phyloP scores from a whole-genome alignment of 2,888 invertebrate genomes.

The Drosophila mercatorum region DNA sequence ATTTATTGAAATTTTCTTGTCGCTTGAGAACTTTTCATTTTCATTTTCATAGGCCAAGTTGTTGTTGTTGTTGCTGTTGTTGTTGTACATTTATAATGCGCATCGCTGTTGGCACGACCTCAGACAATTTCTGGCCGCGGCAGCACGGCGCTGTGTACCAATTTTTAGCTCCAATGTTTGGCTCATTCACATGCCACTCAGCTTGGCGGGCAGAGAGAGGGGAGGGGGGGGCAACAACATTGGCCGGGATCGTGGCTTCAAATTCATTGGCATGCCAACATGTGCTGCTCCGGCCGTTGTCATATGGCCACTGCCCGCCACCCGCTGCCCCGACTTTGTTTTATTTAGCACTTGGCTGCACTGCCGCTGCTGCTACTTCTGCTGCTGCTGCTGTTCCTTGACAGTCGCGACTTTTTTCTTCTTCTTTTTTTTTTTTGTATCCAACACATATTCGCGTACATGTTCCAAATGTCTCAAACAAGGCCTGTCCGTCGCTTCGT shows the following conservation, averaged over 20 bases:
- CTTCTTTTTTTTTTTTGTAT: slow-evolving; percentile 13
- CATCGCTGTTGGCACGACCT: slow-evolving; percentile 73
- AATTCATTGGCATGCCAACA: slow-evolving; percentile 69
- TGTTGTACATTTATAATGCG: slow-evolving; percentile 64
- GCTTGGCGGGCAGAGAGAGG: slow-evolving; percentile 14
- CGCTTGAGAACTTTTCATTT: slow-evolving; percentile 75
- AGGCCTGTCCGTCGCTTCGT: slow-evolving; percentile 28
- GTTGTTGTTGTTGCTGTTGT: slow-evolving; percentile 25
- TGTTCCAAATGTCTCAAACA: slow-evolving; percentile 61
- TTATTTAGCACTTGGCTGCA: slow-evolving; percentile 68
- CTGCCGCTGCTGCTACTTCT: slow-evolving; percentile 19
- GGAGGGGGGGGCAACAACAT: slow-evolving; percentile 17
- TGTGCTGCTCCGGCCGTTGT: slow-evolving; percentile 58
- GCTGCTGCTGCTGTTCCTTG: slow-evolving; percentile 31
- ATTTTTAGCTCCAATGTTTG: slow-evolving; percentile 46
- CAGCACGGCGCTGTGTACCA: slow-evolving; percentile 51
- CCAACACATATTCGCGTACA: slow-evolving; percentile 53
- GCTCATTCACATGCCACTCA: slow-evolving; percentile 80
- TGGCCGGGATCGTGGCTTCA: slow-evolving; percentile 51
- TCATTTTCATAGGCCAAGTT: slow-evolving; percentile 54
- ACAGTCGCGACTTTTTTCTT: slow-evolving; percentile 54
- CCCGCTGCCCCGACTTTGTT: slow-evolving; percentile 15
- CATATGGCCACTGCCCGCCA: slow-evolving; percentile 37
- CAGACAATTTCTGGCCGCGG: slow-evolving; percentile 69
- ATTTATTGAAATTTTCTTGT: slow-evolving; percentile 45